phyloP scores from a whole-genome alignment of 2,797 vertebrate genomes.

The Enteromius fasciolatus region DNA sequence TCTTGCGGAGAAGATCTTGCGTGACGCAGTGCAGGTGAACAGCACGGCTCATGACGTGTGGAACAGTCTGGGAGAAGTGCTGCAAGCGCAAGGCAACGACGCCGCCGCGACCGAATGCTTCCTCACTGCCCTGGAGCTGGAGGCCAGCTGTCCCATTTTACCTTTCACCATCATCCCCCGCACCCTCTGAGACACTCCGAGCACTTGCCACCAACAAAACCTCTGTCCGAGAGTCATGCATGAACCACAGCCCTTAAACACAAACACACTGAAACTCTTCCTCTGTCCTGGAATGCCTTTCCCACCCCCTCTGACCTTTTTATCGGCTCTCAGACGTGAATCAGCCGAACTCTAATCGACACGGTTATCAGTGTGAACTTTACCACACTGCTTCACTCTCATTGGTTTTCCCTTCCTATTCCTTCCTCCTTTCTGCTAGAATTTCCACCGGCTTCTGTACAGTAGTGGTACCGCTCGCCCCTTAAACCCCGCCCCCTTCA shows the following conservation, averaged over 20 bases:
- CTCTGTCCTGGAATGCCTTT: constrained; percentile 15
- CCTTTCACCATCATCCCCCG: constrained; percentile 96
- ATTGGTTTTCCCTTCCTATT: neutral
- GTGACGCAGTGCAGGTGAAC: constrained; percentile 96
- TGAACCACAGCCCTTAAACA: constrained; percentile 28
- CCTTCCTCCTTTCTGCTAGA: constrained; percentile 5
- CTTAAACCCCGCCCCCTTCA: constrained; percentile 2
- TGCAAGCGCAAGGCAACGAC: constrained; percentile 94
- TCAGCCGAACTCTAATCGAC: neutral
- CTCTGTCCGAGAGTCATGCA: constrained; percentile 25
- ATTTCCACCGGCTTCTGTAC: constrained; percentile 2
- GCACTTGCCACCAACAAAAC: neutral
- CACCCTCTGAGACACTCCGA: constrained; percentile 78
- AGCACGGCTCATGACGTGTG: constrained; percentile 96
- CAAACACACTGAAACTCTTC: constrained; percentile 39
- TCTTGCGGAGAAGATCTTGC: constrained; percentile 93
- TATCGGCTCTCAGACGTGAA: neutral
- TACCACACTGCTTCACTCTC: neutral
- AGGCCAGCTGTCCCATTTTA: constrained; percentile 95
- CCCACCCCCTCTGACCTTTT: neutral
- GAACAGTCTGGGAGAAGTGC: constrained; percentile 95
- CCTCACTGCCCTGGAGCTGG: constrained; percentile 93
- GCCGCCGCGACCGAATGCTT: constrained; percentile 95
- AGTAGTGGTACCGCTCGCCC: neutral
- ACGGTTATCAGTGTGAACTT: constrained; percentile 1